Conservation (phyloP, 1,140 invertebrate genomes). For the Drosophila nannoptera region DNA sequence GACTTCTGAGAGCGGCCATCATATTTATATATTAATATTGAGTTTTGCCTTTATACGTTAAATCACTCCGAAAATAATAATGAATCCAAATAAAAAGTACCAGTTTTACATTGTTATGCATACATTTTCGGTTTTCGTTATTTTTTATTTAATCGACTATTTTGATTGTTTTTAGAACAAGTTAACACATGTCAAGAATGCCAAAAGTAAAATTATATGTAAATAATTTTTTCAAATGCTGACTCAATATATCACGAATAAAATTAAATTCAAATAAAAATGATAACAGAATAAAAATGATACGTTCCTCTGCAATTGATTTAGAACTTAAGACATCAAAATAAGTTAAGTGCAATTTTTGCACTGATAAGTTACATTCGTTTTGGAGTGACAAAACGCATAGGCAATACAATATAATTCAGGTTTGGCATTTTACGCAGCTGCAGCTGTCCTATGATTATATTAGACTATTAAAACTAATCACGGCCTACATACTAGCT, state of each 20-base stretch:
- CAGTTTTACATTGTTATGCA: slow-evolving; percentile 43
- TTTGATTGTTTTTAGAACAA: slow-evolving; percentile 36
- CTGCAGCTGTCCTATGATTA: slow-evolving; percentile 14
- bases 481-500: slow-evolving; percentile 47
- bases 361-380: slow-evolving; percentile 14
- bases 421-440: slow-evolving; percentile 37
- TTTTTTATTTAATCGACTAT: slow-evolving; percentile 23
- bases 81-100: slow-evolving; percentile 60
- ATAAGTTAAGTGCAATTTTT: slow-evolving; percentile 6
- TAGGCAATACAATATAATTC: slow-evolving; percentile 51
- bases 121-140: slow-evolving; percentile 40
- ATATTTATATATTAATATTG: not conserved
- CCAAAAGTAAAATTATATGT: slow-evolving; percentile 36
- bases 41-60: slow-evolving; percentile 41
- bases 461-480: slow-evolving; percentile 45
- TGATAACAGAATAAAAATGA: not conserved
- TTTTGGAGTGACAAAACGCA: slow-evolving; percentile 66
- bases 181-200: slow-evolving; percentile 45
- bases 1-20: not conserved
- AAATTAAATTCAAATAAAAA: slow-evolving; percentile 10
- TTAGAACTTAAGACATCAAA: not conserved
- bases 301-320: slow-evolving; percentile 13
- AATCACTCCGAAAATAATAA: slow-evolving; percentile 59
- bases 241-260: slow-evolving; percentile 29
- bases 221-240: slow-evolving; percentile 34